Base-by-base conservation (phyloP, 2,797 vertebrate genomes). In the Peromyscus melanophrys region DNA sequence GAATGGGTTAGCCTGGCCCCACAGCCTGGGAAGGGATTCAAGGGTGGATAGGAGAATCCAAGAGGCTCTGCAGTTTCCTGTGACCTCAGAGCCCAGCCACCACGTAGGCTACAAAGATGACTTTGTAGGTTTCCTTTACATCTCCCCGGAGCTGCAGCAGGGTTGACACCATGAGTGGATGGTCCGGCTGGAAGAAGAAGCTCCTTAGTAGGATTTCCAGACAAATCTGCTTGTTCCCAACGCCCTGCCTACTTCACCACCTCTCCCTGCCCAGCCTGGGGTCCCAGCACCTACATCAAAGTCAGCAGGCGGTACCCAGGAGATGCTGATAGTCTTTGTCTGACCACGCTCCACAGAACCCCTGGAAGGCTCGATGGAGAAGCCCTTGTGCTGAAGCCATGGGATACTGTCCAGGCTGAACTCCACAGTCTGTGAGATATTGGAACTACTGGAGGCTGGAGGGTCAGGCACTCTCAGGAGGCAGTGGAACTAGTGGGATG, bases 281-380 rank as follows among this genome's bases (percentile, higher is more conserved):
- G 57, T 34, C 78, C 77, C 67, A 91, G 86, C 81, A 98, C 99
- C 95, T 97, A 99, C 99, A 11, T 98, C 97, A 31, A 98, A 98
- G 87, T 98, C 99, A 16, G 97, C 98, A 88, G 98, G 98, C 0
- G 99, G 99, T 34, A 97, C 98, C 99, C 99, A 99, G 2, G 98
- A 99, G 96, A 99, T 96, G 17, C 87, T 98, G 98, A 99, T 98
- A 96, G 98, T 52, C 86, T 98, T 98, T 31, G 96, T 98, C 73
- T 98, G 98, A 4, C 99, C 99, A 0, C 98, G 92, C 14, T 99
- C 99, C 84, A 99, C 96, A 0, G 10, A 96, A 59, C 99, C 99
- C 96, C 97, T 99, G 73, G 29, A 86, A 0, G 99, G 98, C 13
- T 99, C 99, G 0, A 99, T 65, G 1, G 90, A 97, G 98, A 99